Percentiles rank a stretch among this genome's conserved stretches.
These are phyloP conservation scores for Channa striata DNA, from an alignment of 2,797 vertebrate species.

Conservation along the genomic window DNA sequence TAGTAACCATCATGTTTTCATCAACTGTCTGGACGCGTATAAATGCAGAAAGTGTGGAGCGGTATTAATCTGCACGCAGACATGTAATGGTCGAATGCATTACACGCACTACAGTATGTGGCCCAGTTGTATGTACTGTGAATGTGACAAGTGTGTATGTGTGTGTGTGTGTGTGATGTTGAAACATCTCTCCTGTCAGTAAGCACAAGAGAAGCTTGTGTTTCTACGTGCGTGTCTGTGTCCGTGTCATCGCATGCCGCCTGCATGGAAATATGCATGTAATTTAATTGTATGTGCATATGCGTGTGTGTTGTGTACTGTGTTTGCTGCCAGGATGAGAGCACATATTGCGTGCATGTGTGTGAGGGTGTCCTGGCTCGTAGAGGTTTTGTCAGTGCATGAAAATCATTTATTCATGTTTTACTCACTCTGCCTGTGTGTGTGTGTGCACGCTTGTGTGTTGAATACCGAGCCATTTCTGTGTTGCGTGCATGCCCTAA, in stretches of 20 bases:
- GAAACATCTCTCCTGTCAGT: constrained; percentile 32
- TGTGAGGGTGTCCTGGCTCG: constrained; percentile 41
- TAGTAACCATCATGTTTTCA: neutral
- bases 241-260: constrained; percentile 53
- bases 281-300: constrained; percentile 55
- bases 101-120: neutral
- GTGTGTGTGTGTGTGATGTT: constrained; percentile 34
- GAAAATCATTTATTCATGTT: constrained; percentile 77
- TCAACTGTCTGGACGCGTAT: neutral
- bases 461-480: constrained; percentile 45
- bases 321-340: constrained; percentile 35
- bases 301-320: constrained; percentile 24
- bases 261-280: constrained; percentile 61
- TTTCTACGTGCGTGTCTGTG: constrained; percentile 45
- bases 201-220: constrained; percentile 9
- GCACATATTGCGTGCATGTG: constrained; percentile 29
- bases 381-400: constrained; percentile 64
- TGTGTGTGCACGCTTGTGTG: constrained; percentile 10
- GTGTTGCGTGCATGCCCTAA: constrained; percentile 39
- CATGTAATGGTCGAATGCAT: neutral
- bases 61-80: neutral
- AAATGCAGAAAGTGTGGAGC: neutral
- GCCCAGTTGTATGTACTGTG: neutral
- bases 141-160: constrained; percentile 23
- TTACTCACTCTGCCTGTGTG: constrained; percentile 10